A percentile compares a stretch with the other conserved stretches of the same genome.
Conservation (phyloP, 2,797 vertebrate genomes). For the Phyllotis vaccarum region DNA sequence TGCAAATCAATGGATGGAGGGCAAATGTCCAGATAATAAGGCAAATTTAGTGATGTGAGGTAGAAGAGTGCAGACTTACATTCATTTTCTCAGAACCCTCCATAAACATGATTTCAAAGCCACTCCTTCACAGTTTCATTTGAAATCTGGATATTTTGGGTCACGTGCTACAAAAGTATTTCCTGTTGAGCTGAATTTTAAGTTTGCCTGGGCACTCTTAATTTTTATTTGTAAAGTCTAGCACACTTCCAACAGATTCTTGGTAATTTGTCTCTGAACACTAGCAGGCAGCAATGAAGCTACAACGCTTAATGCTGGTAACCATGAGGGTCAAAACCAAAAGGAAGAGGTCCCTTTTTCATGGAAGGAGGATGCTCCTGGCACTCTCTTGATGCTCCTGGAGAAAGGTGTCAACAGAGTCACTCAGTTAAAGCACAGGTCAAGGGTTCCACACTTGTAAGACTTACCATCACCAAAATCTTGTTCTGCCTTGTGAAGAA, state of each 20-base stretch:
- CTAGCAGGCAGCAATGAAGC: background rate
- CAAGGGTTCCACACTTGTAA: rapidly evolving
- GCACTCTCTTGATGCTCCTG: background rate
- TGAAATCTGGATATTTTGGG: background rate
- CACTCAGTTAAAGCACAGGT: background rate
- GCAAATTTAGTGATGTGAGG: rapidly evolving
- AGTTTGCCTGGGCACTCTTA: background rate
- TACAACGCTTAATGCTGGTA: background rate
- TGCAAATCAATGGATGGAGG: rapidly evolving
- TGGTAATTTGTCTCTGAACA: background rate
- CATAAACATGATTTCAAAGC: rapidly evolving
- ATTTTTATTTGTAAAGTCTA: background rate
- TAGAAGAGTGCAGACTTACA: background rate
- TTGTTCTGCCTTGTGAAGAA: background rate
- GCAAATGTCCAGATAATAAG: too few species aligned
- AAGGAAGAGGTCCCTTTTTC: background rate
- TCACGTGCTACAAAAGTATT: background rate
- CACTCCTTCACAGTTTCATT: background rate
- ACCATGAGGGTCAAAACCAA: too few species aligned
- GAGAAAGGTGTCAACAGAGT: background rate
- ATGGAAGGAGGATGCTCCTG: background rate
- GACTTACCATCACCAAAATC: background rate
- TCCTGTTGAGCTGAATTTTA: background rate
- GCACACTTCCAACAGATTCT: too few species aligned
- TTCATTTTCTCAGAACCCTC: rapidly evolving